Conservation (phyloP, 2,797 vertebrate species). For the Pseudomugil tenellus region DNA sequence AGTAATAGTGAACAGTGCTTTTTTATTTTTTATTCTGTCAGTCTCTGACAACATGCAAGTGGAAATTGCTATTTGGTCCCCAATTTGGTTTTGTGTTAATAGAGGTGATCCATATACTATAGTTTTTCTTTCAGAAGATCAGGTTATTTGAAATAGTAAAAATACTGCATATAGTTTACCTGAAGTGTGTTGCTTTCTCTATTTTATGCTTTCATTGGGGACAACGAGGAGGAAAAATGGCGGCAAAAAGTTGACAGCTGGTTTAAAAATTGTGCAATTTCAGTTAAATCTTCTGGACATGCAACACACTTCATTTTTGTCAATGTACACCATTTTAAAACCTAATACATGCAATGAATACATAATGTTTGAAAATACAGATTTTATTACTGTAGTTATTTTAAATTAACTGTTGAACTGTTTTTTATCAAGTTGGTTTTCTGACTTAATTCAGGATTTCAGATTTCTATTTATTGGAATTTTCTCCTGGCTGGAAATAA, state of each 20-base stretch:
- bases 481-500: background rate
- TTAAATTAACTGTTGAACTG: background rate
- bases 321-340: background rate
- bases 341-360: background rate
- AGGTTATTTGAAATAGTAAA: slow-evolving; percentile 33
- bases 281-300: too few relatives aligned
- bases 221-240: slow-evolving; percentile 3
- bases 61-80: slow-evolving; percentile 48
- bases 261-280: background rate
- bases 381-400: background rate
- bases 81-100: slow-evolving; percentile 38
- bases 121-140: slow-evolving; percentile 33
- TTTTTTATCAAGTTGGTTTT: slow-evolving; percentile 6
- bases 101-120: slow-evolving; percentile 25
- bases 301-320: background rate
- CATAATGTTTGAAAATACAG: background rate
- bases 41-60: slow-evolving; percentile 44
- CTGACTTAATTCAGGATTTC: background rate
- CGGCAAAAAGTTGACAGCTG: slow-evolving; percentile 3
- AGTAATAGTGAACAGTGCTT: too few relatives aligned
- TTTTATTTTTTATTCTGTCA: slow-evolving; percentile 30
- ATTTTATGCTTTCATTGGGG: background rate
- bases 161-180: slow-evolving; percentile 12
- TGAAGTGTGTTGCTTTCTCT: background rate
- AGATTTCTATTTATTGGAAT: background rate